Conservation (phyloP, 2,888 invertebrate species). For the Conistra vaccinii region DNA sequence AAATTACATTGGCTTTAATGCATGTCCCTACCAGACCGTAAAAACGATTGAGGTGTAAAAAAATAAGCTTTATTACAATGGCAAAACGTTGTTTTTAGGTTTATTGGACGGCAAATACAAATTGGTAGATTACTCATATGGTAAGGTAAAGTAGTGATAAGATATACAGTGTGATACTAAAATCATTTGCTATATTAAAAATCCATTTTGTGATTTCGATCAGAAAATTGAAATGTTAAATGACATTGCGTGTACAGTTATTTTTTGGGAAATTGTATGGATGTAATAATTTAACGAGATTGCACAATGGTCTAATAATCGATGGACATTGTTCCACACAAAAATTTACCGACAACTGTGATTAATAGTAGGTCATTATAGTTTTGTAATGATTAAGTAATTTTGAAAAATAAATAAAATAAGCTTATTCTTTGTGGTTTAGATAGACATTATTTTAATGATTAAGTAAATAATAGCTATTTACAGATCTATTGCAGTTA, state of each 20-base stretch:
- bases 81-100: conserved; percentile 51
- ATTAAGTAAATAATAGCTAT: too few relatives aligned
- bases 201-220: conserved; percentile 18
- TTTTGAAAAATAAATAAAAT: neutral
- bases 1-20: conserved; percentile 65
- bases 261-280: neutral
- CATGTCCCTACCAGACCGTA: conserved; percentile 63
- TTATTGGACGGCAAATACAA: conserved; percentile 52
- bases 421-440: neutral
- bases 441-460: neutral
- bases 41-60: conserved; percentile 41
- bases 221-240: neutral
- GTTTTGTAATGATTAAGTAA: neutral
- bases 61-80: conserved; percentile 52
- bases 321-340: neutral
- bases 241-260: neutral
- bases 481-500: too few relatives aligned
- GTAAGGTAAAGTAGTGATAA: conserved; percentile 86
- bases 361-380: neutral
- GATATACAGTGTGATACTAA: conserved; percentile 79
- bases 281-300: neutral
- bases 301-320: neutral
- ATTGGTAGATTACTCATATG: conserved; percentile 80
- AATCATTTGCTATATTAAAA: conserved; percentile 23
- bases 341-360: neutral